phyloP scores from a whole-genome alignment of 2,888 invertebrate species.

The Lepas anatifera region DNA sequence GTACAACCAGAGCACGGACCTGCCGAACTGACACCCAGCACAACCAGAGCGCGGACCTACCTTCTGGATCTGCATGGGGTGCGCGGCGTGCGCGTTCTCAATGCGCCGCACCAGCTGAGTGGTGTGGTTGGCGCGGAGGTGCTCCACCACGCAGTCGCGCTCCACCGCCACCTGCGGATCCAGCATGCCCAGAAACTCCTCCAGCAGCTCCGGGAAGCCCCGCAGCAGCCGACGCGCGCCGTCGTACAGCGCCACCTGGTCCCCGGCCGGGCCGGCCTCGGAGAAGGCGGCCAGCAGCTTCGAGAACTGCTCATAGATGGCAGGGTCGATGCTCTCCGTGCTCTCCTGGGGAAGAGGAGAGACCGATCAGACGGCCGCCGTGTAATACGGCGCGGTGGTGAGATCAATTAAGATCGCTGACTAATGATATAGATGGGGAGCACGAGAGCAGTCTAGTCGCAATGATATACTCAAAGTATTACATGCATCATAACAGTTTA shows the following conservation, averaged over 20 bases:
- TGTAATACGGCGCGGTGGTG: too few species aligned
- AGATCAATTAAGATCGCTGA: too few species aligned
- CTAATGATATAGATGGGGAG: too few species aligned
- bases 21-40: too few species aligned
- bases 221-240: background rate
- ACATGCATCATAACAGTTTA: too few species aligned
- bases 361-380: too few species aligned
- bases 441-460: too few species aligned
- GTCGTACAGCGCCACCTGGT: background rate
- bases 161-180: constrained; percentile 1
- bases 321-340: background rate
- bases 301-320: background rate
- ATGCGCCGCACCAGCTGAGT: background rate
- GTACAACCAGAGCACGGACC: too few species aligned
- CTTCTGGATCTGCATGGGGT: background rate
- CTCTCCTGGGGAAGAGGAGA: too few species aligned
- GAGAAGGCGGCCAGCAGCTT: background rate
- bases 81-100: background rate
- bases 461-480: too few species aligned
- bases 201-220: background rate
- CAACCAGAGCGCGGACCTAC: too few species aligned
- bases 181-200: background rate
- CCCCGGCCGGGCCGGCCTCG: background rate
- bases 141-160: background rate
- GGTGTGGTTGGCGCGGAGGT: background rate